These are phyloP conservation scores for Resseliella maxima DNA, from an alignment of 2,888 invertebrate genomes.

Conservation along the genomic window DNA sequence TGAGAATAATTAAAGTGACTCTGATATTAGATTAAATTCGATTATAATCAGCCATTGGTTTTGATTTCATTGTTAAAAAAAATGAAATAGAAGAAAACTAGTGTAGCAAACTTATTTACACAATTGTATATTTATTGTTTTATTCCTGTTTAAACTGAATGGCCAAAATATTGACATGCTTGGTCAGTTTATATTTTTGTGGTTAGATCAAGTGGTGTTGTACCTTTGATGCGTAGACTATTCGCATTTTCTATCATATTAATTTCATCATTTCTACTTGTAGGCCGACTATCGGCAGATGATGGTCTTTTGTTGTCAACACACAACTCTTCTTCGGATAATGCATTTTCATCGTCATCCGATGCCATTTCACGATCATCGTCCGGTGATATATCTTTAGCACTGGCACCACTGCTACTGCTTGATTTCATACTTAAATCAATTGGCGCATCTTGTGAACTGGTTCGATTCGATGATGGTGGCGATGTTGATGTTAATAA, in stretches of 20 bases:
- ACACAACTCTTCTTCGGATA: conserved; percentile 60
- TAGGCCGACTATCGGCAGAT: conserved; percentile 59
- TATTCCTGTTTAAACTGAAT: not conserved
- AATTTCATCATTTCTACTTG: conserved; percentile 70
- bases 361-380: not conserved
- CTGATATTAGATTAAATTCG: not conserved
- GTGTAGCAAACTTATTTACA: not conserved
- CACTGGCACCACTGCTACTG: conserved; percentile 67
- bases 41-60: conserved; percentile 7
- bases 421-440: conserved; percentile 81
- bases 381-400: conserved; percentile 6
- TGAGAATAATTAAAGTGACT: too few species aligned
- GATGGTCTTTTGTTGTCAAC: conserved; percentile 64
- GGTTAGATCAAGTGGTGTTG: conserved; percentile 69
- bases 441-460: conserved; percentile 80
- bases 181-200: conserved; percentile 76
- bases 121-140: not conserved
- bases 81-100: not conserved
- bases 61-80: not conserved
- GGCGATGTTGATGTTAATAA: conserved; percentile 61
- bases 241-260: conserved; percentile 69
- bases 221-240: conserved; percentile 72
- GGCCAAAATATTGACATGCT: not conserved
- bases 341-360: conserved; percentile 60
- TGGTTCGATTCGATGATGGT: conserved; percentile 64